Percentiles rank a stretch among this genome's conserved stretches.
phyloP scores from a whole-genome alignment of 2,888 invertebrate genomes.

The Watsonalla cultraria region DNA sequence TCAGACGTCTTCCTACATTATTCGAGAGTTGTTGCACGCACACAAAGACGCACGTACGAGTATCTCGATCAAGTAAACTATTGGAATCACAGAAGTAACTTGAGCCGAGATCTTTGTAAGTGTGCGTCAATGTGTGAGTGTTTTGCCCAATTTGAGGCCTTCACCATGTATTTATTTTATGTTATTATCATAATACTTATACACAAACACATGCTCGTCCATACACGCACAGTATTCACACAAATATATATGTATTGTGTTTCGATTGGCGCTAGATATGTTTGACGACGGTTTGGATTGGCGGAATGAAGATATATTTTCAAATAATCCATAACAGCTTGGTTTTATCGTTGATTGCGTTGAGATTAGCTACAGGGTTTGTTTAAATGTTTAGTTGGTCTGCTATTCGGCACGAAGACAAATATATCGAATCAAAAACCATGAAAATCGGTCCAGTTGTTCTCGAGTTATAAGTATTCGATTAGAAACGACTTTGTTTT shows the following conservation, averaged over 20 bases:
- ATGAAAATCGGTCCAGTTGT: too few relatives aligned
- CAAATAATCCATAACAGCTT: neutral
- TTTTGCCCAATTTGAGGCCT: too few relatives aligned
- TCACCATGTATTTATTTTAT: too few relatives aligned
- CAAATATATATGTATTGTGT: neutral
- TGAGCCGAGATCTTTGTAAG: too few relatives aligned
- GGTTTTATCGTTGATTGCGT: constrained; percentile 2
- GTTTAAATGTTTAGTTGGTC: too few relatives aligned
- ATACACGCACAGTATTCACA: constrained; percentile 37
- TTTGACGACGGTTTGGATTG: neutral
- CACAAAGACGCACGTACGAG: constrained; percentile 8
- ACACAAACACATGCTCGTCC: constrained; percentile 34
- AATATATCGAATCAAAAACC: too few relatives aligned
- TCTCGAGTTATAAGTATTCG: too few relatives aligned
- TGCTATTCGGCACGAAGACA: too few relatives aligned
- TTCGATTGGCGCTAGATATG: neutral
- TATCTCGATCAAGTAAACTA: too few relatives aligned
- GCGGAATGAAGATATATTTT: neutral
- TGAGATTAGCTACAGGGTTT: neutral
- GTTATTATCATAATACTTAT: neutral
- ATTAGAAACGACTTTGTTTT: too few relatives aligned
- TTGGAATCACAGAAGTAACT: too few relatives aligned
- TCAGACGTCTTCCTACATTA: constrained; percentile 6
- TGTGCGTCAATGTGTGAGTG: too few relatives aligned
- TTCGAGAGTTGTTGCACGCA: constrained; percentile 5